These are phyloP conservation scores for Zygogramma bicolorata DNA, from an alignment of 2,888 invertebrate genomes.

Conservation along the genomic window DNA sequence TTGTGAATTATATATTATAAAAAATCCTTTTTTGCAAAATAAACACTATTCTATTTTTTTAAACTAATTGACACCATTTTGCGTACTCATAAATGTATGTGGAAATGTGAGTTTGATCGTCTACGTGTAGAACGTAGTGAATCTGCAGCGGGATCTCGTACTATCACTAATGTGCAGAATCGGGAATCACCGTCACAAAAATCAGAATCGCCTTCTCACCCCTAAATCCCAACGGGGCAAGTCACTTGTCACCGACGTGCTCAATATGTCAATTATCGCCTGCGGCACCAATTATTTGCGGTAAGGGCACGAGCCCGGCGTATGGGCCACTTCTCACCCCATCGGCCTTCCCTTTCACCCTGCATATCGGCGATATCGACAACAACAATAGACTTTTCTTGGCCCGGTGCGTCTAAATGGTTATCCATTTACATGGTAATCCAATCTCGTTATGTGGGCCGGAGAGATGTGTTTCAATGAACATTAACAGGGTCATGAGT, in stretches of 20 bases:
- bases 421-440: slow-evolving; percentile 9
- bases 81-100: too few species aligned
- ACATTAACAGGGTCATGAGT: background rate
- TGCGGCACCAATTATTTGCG: slow-evolving; percentile 62
- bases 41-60: too few species aligned
- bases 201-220: slow-evolving; percentile 16
- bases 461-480: slow-evolving; percentile 4
- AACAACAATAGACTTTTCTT: slow-evolving; percentile 1
- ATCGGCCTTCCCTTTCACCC: slow-evolving; percentile 30
- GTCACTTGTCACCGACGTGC: slow-evolving; percentile 61
- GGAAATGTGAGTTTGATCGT: too few species aligned
- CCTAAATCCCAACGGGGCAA: slow-evolving; percentile 36
- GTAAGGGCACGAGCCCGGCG: slow-evolving; percentile 53
- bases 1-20: too few species aligned
- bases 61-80: too few species aligned
- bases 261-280: slow-evolving; percentile 65
- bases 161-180: background rate
- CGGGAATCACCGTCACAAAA: background rate
- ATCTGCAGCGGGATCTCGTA: too few species aligned
- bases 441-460: slow-evolving; percentile 5
- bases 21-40: too few species aligned
- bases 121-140: too few species aligned
- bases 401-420: background rate
- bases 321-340: slow-evolving; percentile 43
- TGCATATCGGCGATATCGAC: slow-evolving; percentile 23